These are phyloP conservation scores for Otocyon megalotis DNA, from an alignment of 2,113 vertebrate species.

Conservation along the genomic window DNA sequence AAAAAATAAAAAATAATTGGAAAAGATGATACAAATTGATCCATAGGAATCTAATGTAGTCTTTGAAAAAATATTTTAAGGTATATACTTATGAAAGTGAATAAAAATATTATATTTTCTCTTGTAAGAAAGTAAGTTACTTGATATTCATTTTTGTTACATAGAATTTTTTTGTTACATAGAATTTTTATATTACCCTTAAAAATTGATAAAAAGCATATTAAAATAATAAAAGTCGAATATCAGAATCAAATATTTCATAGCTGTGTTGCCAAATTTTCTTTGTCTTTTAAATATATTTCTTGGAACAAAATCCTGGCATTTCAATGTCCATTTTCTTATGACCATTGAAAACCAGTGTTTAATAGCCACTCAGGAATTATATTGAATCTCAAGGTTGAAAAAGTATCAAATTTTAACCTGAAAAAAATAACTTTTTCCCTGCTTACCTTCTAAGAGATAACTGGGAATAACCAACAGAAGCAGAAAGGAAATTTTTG, in stretches of 20 bases:
- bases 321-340: not conserved
- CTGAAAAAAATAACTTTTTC: not conserved
- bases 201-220: not conserved
- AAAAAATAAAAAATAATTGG: not conserved
- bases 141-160: not conserved
- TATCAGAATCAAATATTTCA: not conserved
- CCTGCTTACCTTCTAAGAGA: not conserved
- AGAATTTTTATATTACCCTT: not conserved
- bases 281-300: constrained; percentile 12
- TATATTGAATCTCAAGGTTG: not conserved
- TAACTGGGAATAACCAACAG: not conserved
- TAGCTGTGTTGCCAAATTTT: not conserved
- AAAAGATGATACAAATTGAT: not conserved
- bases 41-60: not conserved
- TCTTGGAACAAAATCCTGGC: not conserved
- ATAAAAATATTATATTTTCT: not conserved
- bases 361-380: not conserved
- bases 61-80: not conserved
- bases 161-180: not conserved
- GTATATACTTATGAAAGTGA: not conserved
- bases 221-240: not conserved
- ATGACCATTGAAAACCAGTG: not conserved
- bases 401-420: not conserved
- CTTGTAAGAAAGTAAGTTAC: not conserved
- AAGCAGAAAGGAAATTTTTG: not conserved